Conservation (phyloP, 1,140 invertebrate species). For the Drosophila funebris region DNA sequence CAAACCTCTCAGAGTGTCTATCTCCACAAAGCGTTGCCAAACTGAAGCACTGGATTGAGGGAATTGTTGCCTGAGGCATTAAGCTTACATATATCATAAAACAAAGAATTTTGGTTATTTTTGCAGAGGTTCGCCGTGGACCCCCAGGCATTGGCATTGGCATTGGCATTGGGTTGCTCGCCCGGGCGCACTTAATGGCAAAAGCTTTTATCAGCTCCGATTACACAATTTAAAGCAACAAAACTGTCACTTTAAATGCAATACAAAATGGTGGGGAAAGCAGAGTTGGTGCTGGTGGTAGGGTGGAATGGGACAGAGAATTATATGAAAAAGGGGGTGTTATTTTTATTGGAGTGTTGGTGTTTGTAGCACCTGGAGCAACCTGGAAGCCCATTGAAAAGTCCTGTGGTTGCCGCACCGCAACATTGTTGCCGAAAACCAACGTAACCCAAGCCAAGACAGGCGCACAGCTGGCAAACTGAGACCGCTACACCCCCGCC, state of each 20-base stretch:
- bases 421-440: slow-evolving; percentile 80
- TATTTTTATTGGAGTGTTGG: not conserved
- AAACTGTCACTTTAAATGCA: slow-evolving; percentile 79
- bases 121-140: slow-evolving; percentile 25
- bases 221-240: slow-evolving; percentile 75
- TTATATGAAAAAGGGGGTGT: not conserved
- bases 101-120: slow-evolving; percentile 49
- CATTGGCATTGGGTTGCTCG: slow-evolving; percentile 8
- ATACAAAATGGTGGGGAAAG: slow-evolving; percentile 22
- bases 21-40: not conserved
- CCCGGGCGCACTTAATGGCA: slow-evolving; percentile 47
- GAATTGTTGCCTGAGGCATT: slow-evolving; percentile 6
- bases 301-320: too few relatives aligned
- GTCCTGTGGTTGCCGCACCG: slow-evolving; percentile 73
- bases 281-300: not conserved
- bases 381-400: slow-evolving; percentile 44
- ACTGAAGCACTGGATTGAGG: not conserved
- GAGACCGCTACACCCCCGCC: not conserved
- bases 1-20: too few relatives aligned
- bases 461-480: slow-evolving; percentile 24
- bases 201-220: slow-evolving; percentile 78
- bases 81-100: slow-evolving; percentile 40
- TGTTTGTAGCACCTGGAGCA: slow-evolving; percentile 63
- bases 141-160: slow-evolving; percentile 3
- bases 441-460: slow-evolving; percentile 69